Conservation (phyloP, 53 echinoderm and acorn worm species). For the Pentamera pediparva region DNA sequence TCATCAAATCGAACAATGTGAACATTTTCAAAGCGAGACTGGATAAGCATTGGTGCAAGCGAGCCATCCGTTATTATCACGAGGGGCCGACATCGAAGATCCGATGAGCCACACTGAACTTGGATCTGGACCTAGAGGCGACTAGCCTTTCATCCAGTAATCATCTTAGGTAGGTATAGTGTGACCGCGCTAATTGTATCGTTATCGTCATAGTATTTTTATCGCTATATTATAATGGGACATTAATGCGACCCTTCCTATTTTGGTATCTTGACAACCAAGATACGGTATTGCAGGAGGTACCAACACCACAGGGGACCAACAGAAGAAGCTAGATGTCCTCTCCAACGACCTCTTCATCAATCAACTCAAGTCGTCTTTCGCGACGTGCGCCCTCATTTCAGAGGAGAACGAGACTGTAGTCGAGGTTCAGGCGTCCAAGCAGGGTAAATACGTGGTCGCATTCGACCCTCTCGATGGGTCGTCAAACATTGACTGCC, state of each 20-base stretch:
- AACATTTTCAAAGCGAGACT: no score
- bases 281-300: conserved; percentile 95
- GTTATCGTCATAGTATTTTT: no score
- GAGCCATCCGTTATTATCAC: no score
- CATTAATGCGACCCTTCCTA: no score
- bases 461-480: conserved; percentile 98
- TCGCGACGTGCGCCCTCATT: conserved; percentile 69
- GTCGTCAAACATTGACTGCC: conserved; percentile 95
- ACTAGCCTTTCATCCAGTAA: no score
- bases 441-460: conserved; percentile 90
- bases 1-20: no score
- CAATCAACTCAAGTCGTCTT: conserved; percentile 79
- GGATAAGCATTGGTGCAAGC: no score
- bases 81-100: no score
- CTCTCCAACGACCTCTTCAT: conserved; percentile 90
- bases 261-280: neutral
- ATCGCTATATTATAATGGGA: no score
- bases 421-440: conserved; percentile 68
- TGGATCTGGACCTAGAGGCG: no score
- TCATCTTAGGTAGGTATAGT: no score
- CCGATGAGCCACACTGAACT: neutral
- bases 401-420: conserved; percentile 87
- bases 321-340: conserved; percentile 98
- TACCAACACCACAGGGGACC: conserved; percentile 81
- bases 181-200: neutral